phyloP scores from a whole-genome alignment of 2,888 invertebrate genomes.

The Lasioglossum oenotherae region DNA sequence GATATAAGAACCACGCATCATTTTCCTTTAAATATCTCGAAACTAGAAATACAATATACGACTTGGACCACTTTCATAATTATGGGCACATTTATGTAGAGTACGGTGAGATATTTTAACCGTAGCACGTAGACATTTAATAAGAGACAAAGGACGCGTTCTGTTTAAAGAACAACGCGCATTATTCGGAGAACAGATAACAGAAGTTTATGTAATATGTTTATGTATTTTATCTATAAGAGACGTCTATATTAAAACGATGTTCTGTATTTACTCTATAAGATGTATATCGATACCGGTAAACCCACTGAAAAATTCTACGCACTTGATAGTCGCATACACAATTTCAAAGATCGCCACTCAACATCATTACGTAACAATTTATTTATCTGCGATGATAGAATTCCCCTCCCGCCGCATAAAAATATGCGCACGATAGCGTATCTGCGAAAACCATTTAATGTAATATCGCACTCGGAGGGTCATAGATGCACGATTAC shows the following conservation, averaged over 20 bases:
- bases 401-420: constrained; percentile 21
- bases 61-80: no score
- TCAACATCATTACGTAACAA: constrained; percentile 22
- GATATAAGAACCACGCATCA: no score
- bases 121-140: not conserved
- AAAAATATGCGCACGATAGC: constrained; percentile 32
- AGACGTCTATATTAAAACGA: not conserved
- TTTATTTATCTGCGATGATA: constrained; percentile 15
- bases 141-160: not conserved
- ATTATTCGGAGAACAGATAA: not conserved
- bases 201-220: not conserved
- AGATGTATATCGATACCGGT: not conserved
- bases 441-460: constrained; percentile 36
- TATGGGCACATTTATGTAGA: no score
- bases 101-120: no score
- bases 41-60: no score
- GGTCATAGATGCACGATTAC: constrained; percentile 47
- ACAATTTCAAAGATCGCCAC: not conserved
- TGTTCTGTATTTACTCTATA: not conserved
- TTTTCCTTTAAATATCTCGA: no score
- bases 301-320: not conserved
- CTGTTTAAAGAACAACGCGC: not conserved
- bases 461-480: constrained; percentile 28
- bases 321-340: not conserved
- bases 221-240: no score